These are phyloP conservation scores for Steinernema khuongi DNA, from an alignment of 1,140 invertebrate species.

Conservation along the genomic window DNA sequence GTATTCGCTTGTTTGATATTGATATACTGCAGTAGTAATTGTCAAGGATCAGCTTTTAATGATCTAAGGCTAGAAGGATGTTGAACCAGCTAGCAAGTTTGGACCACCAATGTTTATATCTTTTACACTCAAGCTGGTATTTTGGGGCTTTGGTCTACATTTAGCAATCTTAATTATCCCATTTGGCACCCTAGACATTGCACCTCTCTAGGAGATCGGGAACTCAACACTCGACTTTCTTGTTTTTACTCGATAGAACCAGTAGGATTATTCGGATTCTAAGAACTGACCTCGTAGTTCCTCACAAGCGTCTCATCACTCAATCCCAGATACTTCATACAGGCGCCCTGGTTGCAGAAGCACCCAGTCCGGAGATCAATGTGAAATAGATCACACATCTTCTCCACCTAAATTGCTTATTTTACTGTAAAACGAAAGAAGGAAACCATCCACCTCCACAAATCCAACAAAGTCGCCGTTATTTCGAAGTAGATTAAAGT, in stretches of 20 bases:
- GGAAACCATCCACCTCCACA: slow-evolving; percentile 67
- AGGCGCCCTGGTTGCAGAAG: slow-evolving; percentile 92
- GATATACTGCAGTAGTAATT: neutral
- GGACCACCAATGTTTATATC: neutral
- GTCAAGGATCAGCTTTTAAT: slow-evolving; percentile 9
- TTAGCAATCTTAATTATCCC: neutral
- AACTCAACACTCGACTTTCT: too few relatives aligned
- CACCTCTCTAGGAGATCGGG: too few relatives aligned
- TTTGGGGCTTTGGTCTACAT: neutral
- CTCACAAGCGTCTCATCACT: slow-evolving; percentile 68
- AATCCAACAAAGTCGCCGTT: slow-evolving; percentile 78
- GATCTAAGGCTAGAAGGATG: slow-evolving; percentile 19
- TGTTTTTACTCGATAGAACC: neutral
- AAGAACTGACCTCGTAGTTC: slow-evolving; percentile 68
- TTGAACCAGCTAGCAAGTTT: neutral
- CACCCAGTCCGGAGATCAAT: slow-evolving; percentile 85
- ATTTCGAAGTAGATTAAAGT: slow-evolving; percentile 77
- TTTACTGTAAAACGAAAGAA: slow-evolving; percentile 29
- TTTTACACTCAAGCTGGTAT: neutral
- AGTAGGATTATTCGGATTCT: too few relatives aligned
- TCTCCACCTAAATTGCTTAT: slow-evolving; percentile 69
- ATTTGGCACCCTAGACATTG: neutral
- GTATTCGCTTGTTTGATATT: neutral
- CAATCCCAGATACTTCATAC: slow-evolving; percentile 74
- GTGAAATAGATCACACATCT: slow-evolving; percentile 77